Conservation (phyloP, 2,888 invertebrate genomes). For the Chymomyza fuscimana region DNA sequence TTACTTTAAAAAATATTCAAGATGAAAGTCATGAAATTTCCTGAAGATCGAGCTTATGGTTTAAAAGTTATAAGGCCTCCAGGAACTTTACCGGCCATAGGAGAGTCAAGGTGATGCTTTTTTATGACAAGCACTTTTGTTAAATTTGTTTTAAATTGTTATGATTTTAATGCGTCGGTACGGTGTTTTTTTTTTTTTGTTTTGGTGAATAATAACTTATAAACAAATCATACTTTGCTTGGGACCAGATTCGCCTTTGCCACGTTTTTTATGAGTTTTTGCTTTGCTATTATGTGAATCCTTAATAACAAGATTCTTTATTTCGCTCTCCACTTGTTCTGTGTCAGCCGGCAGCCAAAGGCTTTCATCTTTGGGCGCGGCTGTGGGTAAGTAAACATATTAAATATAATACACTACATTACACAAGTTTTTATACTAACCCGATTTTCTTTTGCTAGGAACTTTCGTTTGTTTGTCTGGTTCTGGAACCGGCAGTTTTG, state of each 20-base stretch:
- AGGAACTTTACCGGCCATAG: no score
- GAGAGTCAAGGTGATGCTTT: no score
- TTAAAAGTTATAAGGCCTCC: no score
- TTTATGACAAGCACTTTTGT: no score
- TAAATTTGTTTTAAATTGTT: neutral
- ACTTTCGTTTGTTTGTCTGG: neutral
- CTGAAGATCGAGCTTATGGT: no score
- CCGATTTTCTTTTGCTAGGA: neutral
- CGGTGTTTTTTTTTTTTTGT: conserved; percentile 19
- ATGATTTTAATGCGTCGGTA: neutral
- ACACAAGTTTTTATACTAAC: neutral
- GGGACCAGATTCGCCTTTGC: conserved; percentile 33
- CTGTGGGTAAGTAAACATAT: neutral
- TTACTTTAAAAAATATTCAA: no score
- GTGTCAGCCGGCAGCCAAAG: conserved; percentile 47
- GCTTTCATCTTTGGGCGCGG: conserved; percentile 27
- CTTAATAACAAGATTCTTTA: neutral
- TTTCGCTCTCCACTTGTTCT: neutral
- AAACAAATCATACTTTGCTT: conserved; percentile 20
- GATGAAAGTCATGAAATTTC: no score
- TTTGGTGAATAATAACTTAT: no score
- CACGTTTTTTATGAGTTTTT: conserved; percentile 22
- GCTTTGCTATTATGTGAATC: neutral
- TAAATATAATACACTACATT: neutral
- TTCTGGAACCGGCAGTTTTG: neutral